Evolutionary conservation across 2,888 invertebrate species (phyloP).

Genomic region (Ophion slaviceki): DNA sequence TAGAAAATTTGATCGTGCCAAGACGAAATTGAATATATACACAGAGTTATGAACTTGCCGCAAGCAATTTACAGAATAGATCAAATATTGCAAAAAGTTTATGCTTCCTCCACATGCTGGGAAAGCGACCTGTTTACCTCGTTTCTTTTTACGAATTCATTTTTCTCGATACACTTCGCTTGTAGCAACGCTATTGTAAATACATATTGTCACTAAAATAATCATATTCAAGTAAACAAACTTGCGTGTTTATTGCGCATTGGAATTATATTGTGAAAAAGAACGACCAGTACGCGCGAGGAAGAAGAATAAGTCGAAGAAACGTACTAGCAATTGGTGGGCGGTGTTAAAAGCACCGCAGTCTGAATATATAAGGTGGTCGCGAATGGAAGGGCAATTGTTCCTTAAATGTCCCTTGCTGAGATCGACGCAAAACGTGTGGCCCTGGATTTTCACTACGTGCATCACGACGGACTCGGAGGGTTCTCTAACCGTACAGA

Average conservation of each 20-base stretch:
- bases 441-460: conserved; percentile 69
- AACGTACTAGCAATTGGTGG: conserved; percentile 70
- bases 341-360: conserved; percentile 77
- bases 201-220: no score
- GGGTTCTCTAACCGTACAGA: conserved; percentile 67
- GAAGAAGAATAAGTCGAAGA: conserved; percentile 7
- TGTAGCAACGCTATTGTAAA: no score
- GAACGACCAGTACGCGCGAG: not conserved
- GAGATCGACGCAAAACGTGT: conserved; percentile 81
- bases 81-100: no score
- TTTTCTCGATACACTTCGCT: no score
- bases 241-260: not conserved
- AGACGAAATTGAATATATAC: no score
- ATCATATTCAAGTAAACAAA: not conserved
- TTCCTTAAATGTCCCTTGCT: conserved; percentile 53
- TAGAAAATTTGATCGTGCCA: no score
- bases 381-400: conserved; percentile 80
- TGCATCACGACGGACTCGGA: conserved; percentile 73
- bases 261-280: not conserved
- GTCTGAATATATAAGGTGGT: conserved; percentile 83
- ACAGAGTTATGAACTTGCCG: no score
- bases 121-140: no score
- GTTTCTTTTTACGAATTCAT: no score
- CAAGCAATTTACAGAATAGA: no score
- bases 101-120: no score